Conservation (phyloP, 2,888 invertebrate genomes). For the Catonia carolina region DNA sequence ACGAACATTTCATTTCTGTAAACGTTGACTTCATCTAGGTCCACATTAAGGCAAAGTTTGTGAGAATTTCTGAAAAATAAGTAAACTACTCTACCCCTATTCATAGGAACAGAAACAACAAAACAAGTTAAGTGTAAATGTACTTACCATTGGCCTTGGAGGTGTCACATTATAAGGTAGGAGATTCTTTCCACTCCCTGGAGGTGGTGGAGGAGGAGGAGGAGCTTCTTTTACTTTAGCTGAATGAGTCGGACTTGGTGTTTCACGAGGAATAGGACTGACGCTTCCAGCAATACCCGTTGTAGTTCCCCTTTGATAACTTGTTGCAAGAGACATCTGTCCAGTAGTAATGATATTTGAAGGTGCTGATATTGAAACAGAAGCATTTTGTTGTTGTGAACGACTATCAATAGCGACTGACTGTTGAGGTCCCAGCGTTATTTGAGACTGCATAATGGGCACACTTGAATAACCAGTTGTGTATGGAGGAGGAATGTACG, state of each 20-base stretch:
- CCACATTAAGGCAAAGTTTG: too few relatives aligned
- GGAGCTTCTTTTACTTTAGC: slow-evolving; percentile 38
- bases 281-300: slow-evolving; percentile 43
- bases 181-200: slow-evolving; percentile 55
- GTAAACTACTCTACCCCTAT: too few relatives aligned
- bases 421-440: background rate
- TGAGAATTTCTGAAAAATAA: too few relatives aligned
- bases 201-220: too few relatives aligned
- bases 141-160: slow-evolving; percentile 62
- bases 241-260: slow-evolving; percentile 42
- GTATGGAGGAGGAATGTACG: slow-evolving; percentile 23
- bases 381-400: background rate
- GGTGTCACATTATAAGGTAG: slow-evolving; percentile 85
- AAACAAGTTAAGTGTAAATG: too few relatives aligned
- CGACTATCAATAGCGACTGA: background rate
- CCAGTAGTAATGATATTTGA: slow-evolving; percentile 25
- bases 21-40: too few relatives aligned
- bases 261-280: slow-evolving; percentile 19
- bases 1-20: too few relatives aligned
- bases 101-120: too few relatives aligned
- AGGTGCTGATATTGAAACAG: slow-evolving; percentile 15
- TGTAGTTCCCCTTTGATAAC: slow-evolving; percentile 33
- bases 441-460: slow-evolving; percentile 3
- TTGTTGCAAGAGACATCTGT: slow-evolving; percentile 33
- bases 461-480: slow-evolving; percentile 1